Conservation (phyloP, 2,797 vertebrate species). For the Numenius phaeopus region DNA sequence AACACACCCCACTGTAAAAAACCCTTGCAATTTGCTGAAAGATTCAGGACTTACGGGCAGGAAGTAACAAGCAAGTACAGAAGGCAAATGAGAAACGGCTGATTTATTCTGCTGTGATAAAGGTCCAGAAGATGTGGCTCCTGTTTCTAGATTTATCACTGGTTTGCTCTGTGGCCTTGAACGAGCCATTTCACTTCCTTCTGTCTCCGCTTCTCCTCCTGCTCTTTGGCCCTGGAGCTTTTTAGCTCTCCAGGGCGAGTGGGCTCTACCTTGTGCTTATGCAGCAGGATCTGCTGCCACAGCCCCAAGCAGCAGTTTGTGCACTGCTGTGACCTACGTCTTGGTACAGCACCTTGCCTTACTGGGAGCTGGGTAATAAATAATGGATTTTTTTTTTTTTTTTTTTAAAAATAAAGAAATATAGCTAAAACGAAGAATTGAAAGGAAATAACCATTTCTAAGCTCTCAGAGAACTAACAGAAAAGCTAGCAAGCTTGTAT, state of each 20-base stretch:
- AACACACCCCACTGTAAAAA: background rate
- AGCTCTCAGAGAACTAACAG: background rate
- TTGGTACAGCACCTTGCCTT: background rate
- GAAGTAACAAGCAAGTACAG: background rate
- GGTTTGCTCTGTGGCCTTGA: background rate
- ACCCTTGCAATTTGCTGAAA: background rate
- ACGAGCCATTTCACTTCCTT: background rate
- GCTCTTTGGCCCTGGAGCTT: background rate
- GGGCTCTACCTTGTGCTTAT: background rate
- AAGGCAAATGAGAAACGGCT: background rate
- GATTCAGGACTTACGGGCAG: background rate
- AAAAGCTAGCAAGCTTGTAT: background rate
- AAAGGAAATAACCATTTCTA: background rate
- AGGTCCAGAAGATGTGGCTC: background rate
- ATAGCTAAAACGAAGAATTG: background rate
- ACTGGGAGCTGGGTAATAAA: background rate
- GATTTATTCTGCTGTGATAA: background rate
- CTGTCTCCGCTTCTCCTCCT: background rate
- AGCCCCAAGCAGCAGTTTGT: accelerated
- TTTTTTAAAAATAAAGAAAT: background rate
- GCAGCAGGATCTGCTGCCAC: background rate
- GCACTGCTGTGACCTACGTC: accelerated
- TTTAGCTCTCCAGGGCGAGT: accelerated
- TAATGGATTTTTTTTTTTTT: too few species aligned
- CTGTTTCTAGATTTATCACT: background rate